A percentile compares a stretch with the other conserved stretches of the same genome.
These are phyloP conservation scores for Callaeas wilsoni DNA, from an alignment of 2,113 vertebrate genomes.

Conservation along the genomic window DNA sequence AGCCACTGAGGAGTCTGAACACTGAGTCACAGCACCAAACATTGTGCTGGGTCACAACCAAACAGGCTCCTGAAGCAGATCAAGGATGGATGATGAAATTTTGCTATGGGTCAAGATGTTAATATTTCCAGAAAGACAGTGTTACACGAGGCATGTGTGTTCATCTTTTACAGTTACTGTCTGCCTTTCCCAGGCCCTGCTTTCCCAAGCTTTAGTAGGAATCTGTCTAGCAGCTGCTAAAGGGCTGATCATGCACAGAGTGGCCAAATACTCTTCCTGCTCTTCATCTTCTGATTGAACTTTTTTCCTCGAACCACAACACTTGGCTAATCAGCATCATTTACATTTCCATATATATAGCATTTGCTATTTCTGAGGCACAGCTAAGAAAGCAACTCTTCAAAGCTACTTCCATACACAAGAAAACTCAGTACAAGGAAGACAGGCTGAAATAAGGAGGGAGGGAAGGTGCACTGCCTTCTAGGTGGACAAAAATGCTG, in stretches of 20 bases:
- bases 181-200: background rate
- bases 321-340: slow-evolving; percentile 17
- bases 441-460: background rate
- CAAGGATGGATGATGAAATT: background rate
- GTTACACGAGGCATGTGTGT: background rate
- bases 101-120: background rate
- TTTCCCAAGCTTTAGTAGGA: background rate
- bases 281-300: background rate
- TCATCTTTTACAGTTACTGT: background rate
- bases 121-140: background rate
- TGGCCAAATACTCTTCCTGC: background rate
- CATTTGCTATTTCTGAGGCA: background rate
- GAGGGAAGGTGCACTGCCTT: background rate
- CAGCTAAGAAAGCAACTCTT: background rate
- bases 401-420: background rate
- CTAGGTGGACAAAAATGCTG: slow-evolving; percentile 14
- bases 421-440: background rate
- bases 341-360: background rate
- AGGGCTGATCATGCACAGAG: background rate
- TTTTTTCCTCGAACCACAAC: background rate
- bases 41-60: background rate
- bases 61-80: background rate
- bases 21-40: background rate
- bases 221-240: background rate
- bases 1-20: background rate